Conservation (phyloP, 2,113 vertebrate species). For the Hydrochoerus hydrochaeris region DNA sequence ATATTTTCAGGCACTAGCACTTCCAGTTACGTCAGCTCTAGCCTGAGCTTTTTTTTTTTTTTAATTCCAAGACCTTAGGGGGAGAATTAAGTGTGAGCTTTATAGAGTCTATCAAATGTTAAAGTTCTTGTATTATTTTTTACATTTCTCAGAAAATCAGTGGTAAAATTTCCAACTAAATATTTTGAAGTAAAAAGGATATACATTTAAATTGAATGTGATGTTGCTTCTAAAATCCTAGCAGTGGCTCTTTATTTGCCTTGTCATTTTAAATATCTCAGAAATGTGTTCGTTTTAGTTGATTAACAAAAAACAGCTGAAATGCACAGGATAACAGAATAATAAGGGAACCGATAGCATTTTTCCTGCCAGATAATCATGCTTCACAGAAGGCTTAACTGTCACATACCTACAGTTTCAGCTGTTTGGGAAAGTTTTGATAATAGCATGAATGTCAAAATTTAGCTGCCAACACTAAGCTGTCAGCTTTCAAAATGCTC, state of each 20-base stretch:
- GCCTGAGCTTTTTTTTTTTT: background rate
- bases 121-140: slow-evolving; percentile 14
- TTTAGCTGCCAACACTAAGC: slow-evolving; percentile 65
- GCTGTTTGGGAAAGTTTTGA: slow-evolving; percentile 61
- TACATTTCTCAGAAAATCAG: background rate
- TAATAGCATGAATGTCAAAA: slow-evolving; percentile 67
- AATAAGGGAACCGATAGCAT: background rate
- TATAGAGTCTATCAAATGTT: background rate
- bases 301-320: slow-evolving; percentile 62
- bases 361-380: slow-evolving; percentile 59
- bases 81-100: background rate
- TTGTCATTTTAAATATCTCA: slow-evolving; percentile 47
- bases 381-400: slow-evolving; percentile 60
- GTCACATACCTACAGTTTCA: slow-evolving; percentile 61
- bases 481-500: slow-evolving; percentile 63
- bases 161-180: slow-evolving; percentile 20
- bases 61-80: slow-evolving; percentile 5
- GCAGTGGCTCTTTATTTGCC: background rate
- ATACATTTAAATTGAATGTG: background rate
- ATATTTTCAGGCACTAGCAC: slow-evolving; percentile 31
- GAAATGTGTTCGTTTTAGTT: slow-evolving; percentile 11
- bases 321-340: slow-evolving; percentile 38
- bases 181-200: background rate
- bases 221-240: background rate
- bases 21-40: slow-evolving; percentile 22